Conservation (phyloP, 2,888 invertebrate genomes). For the Ormyrus rosae region DNA sequence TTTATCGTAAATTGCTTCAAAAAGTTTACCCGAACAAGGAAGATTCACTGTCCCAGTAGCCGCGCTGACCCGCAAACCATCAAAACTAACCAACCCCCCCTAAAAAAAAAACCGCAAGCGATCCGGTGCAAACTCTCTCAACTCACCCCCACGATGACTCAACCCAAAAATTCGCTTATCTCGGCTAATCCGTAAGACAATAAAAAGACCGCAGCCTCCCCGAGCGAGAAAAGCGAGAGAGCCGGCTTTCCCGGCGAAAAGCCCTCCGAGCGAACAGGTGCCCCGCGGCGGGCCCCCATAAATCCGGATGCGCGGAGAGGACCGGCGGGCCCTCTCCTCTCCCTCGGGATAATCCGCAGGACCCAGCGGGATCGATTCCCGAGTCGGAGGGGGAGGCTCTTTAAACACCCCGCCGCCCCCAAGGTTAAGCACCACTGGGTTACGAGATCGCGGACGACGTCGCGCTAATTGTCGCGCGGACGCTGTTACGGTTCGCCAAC, state of each 20-base stretch:
- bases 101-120: neutral
- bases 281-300: neutral
- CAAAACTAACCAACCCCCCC: slow-evolving; percentile 8
- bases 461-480: slow-evolving; percentile 17
- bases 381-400: neutral
- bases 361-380: slow-evolving; percentile 13
- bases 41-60: neutral
- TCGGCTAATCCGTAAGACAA: too few species aligned
- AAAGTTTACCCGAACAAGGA: too few species aligned
- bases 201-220: too few species aligned
- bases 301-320: slow-evolving; percentile 13
- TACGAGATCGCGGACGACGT: neutral
- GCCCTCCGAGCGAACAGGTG: too few species aligned
- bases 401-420: slow-evolving; percentile 19
- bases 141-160: too few species aligned
- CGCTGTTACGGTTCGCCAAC: slow-evolving; percentile 6
- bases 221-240: too few species aligned
- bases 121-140: neutral
- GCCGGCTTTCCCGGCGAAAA: too few species aligned
- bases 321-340: neutral
- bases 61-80: slow-evolving; percentile 8
- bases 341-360: neutral
- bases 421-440: slow-evolving; percentile 35
- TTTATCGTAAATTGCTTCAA: too few species aligned
- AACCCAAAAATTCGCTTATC: too few species aligned